Base-by-base conservation (phyloP, 2,888 invertebrate species). In the Epistrophella euchroma region DNA sequence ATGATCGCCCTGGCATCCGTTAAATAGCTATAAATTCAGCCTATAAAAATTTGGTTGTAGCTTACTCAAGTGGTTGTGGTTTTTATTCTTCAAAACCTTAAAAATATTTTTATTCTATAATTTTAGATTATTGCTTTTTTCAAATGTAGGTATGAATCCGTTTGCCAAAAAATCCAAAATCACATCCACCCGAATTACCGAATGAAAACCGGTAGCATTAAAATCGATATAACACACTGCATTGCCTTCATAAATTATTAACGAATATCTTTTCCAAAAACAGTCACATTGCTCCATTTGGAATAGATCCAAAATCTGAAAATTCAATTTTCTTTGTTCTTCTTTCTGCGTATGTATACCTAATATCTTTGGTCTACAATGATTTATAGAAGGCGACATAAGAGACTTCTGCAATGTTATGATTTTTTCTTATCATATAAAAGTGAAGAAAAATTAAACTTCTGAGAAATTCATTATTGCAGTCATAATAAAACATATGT, bases 211-310 rank as follows among this genome's bases (percentile, higher is more conserved):
- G 13, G 5, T 35, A 56, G 32, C 15, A 28, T 35, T 17, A 0
- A 35, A 56, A 2, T 52, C 35, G 17, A 55, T 32, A 17, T 32
- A n/a, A n/a, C 2, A 32, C 17, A 17, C 56, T 35, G 32, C 56
- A 55, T 55, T n/a, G 10, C n/a, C n/a, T n/a, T n/a, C 10, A 17
- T 17, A 19, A 56, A 32, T 32, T 32, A 32, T 35, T 17, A 17
- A 35, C 0, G 17, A 32, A n/a, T 52, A 32, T 17, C 28, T 56
- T 32, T 17, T 56, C 32, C 15, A 15, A 15, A 28, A 50, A 28
- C 15, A 37, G 58, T 37, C 62, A 62, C 25, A 62, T 43, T 62
- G 43, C 6, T 62, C 60, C 40, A 40, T 60, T 60, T 60, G 60
- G 60, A 60, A 25, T 40, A 0, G 0, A 25, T 60, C 60, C 60